These are phyloP conservation scores for Synergus itoensis DNA, from an alignment of 2,888 invertebrate species.

Conservation along the genomic window DNA sequence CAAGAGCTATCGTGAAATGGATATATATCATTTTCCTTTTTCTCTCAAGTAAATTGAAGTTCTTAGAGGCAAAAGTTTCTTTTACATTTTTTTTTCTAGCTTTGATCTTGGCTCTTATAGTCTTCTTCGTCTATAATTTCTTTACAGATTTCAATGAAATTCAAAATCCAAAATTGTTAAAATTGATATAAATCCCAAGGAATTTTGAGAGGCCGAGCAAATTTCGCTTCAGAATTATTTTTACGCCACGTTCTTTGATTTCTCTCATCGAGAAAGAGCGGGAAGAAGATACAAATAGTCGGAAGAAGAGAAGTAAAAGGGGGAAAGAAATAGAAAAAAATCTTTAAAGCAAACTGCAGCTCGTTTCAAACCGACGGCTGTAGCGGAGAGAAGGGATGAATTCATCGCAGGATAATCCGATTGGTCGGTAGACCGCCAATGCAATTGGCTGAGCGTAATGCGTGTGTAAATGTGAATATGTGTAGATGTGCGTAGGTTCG, in stretches of 20 bases:
- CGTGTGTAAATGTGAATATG: slow-evolving; percentile 51
- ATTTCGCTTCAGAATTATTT: background rate
- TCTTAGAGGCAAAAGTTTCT: background rate
- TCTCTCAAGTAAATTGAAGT: background rate
- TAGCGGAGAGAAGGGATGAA: slow-evolving; percentile 63
- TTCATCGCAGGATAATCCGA: slow-evolving; percentile 69
- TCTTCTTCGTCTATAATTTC: too few species aligned
- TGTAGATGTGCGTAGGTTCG: slow-evolving; percentile 55
- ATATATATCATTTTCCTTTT: background rate
- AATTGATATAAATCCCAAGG: background rate
- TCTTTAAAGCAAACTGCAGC: slow-evolving; percentile 69
- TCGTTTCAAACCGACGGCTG: slow-evolving; percentile 50
- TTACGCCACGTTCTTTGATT: background rate
- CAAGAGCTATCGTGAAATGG: background rate
- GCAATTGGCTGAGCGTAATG: slow-evolving; percentile 63
- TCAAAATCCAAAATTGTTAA: background rate
- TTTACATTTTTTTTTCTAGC: background rate
- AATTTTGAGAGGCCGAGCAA: background rate
- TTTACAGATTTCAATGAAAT: too few species aligned
- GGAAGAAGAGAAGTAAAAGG: slow-evolving; percentile 43
- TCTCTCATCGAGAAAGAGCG: background rate
- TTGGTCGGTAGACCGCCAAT: slow-evolving; percentile 72
- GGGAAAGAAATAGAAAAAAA: slow-evolving; percentile 54
- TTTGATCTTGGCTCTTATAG: too few species aligned
- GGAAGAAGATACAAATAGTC: slow-evolving; percentile 50